Evolutionary conservation across 2,113 vertebrate species (phyloP).

Genomic region (Albula goreensis): DNA sequence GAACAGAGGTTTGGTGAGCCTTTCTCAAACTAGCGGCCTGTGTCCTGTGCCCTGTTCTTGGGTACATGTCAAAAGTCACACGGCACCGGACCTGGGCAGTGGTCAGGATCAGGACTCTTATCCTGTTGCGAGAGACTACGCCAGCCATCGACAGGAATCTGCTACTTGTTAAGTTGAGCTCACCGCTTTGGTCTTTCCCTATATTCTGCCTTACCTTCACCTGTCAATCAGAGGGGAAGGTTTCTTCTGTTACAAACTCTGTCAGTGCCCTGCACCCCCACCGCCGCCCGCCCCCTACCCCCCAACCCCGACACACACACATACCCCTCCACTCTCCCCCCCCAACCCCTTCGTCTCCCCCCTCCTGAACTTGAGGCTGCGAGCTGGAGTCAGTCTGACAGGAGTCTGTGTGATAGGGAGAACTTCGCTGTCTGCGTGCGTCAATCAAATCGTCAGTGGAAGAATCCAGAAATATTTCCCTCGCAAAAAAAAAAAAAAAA

Average conservation of each 20-base stretch:
- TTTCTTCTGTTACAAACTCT: constrained; percentile 54
- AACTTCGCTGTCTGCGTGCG: constrained; percentile 54
- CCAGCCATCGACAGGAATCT: constrained; percentile 39
- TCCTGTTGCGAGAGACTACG: not conserved
- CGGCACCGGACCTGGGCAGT: not conserved
- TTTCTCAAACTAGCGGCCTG: no score
- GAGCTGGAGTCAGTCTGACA: constrained; percentile 61
- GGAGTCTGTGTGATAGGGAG: constrained; percentile 63
- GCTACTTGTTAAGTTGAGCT: constrained; percentile 53
- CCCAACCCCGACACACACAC: no score
- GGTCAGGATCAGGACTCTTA: not conserved
- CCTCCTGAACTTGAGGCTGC: constrained; percentile 47
- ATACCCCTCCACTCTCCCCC: no score
- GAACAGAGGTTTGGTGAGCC: no score
- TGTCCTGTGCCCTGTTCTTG: no score
- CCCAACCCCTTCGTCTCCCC: not conserved
- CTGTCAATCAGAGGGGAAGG: constrained; percentile 64
- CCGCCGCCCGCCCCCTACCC: no score
- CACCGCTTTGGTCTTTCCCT: constrained; percentile 60
- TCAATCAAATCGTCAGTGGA: constrained; percentile 59
- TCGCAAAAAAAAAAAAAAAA: no score
- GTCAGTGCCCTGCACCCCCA: constrained; percentile 19
- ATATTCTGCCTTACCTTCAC: constrained; percentile 36
- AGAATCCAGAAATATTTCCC: constrained; percentile 58
- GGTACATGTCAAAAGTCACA: no score